These are phyloP conservation scores for Forficula auricularia DNA, from an alignment of 1,140 invertebrate species.

Conservation along the genomic window DNA sequence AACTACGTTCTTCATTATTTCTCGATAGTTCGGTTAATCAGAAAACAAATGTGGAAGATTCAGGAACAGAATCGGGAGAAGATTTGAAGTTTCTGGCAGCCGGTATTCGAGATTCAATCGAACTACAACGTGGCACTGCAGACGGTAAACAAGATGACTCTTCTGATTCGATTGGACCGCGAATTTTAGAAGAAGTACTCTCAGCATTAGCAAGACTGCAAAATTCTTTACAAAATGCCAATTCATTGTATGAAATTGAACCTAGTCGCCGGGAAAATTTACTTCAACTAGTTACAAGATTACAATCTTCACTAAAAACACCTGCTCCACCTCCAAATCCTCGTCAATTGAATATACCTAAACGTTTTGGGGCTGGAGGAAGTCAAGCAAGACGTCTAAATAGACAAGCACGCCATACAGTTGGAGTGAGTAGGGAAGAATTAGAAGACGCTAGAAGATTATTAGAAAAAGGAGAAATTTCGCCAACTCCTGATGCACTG, in stretches of 20 bases:
- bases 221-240: constrained; percentile 41
- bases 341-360: constrained; percentile 13
- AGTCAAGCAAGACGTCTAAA: constrained; percentile 27
- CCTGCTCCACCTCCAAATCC: constrained; percentile 16
- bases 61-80: constrained; percentile 48
- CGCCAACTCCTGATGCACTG: too few relatives aligned
- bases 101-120: constrained; percentile 16
- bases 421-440: constrained; percentile 62
- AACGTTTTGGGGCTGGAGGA: constrained; percentile 12
- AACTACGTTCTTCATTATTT: constrained; percentile 22
- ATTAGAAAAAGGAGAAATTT: constrained; percentile 33
- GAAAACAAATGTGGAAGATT: constrained; percentile 30
- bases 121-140: constrained; percentile 8
- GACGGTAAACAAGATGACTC: constrained; percentile 1
- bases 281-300: constrained; percentile 50
- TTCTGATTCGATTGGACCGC: constrained; percentile 8
- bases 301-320: constrained; percentile 46
- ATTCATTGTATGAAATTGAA: constrained; percentile 31
- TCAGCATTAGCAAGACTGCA: constrained; percentile 53
- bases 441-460: constrained; percentile 52
- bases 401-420: constrained; percentile 47
- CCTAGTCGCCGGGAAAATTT: constrained; percentile 39
- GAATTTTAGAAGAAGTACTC: constrained; percentile 58
- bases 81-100: constrained; percentile 29
- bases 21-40: constrained; percentile 23